Conservation (phyloP, 2,888 invertebrate species). For the Pammene fasciana region DNA sequence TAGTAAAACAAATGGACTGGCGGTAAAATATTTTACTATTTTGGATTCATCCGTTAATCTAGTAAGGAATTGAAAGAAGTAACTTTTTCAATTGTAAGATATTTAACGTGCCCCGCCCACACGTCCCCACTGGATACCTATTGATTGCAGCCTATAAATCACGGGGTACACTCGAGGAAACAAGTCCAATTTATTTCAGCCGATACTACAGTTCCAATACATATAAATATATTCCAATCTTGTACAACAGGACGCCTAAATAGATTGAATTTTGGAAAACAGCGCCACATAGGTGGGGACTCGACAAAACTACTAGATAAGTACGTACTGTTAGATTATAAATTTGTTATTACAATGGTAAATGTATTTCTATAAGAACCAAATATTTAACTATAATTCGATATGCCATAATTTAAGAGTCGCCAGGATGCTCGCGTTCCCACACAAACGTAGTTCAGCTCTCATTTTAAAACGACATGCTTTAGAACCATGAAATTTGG, state of each 20-base stretch:
- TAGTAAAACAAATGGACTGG: too few relatives aligned
- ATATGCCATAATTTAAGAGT: too few relatives aligned
- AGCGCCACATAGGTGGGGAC: not conserved
- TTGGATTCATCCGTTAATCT: not conserved
- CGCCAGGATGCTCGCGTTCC: too few relatives aligned
- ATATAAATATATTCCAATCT: constrained; percentile 46
- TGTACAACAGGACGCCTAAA: constrained; percentile 30
- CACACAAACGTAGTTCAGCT: too few relatives aligned
- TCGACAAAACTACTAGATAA: too few relatives aligned
- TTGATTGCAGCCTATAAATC: constrained; percentile 68
- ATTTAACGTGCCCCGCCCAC: constrained; percentile 55
- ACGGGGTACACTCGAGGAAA: constrained; percentile 54
- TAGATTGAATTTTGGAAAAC: constrained; percentile 25
- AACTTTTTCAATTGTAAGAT: constrained; percentile 58
- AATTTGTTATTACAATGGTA: too few relatives aligned
- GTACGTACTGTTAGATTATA: too few relatives aligned
- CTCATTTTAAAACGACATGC: too few relatives aligned
- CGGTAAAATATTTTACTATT: not conserved
- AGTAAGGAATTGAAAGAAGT: not conserved
- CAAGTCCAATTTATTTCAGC: constrained; percentile 56
- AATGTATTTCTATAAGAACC: too few relatives aligned
- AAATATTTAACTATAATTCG: too few relatives aligned
- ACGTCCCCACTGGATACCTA: constrained; percentile 59
- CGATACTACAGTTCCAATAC: constrained; percentile 46
- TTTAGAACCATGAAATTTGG: too few relatives aligned